A percentile compares a stretch with the other conserved stretches of the same genome.
Conservation (phyloP, 2,113 vertebrate species). For the Benitochromis conjunctus region DNA sequence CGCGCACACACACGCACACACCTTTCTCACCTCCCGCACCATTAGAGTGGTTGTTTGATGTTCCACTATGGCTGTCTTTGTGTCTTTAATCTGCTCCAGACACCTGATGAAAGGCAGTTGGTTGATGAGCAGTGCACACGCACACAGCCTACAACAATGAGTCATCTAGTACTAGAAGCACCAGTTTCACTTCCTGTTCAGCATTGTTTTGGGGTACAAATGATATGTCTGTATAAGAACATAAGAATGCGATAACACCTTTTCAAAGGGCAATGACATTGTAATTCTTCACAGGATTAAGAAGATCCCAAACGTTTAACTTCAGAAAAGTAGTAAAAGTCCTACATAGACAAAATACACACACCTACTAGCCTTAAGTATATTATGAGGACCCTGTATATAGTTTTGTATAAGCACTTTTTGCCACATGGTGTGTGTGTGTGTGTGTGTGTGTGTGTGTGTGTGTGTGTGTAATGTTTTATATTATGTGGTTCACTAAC, state of each 20-base stretch:
- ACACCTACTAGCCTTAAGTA: neutral
- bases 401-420: neutral
- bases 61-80: constrained; percentile 44
- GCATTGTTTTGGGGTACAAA: neutral
- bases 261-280: neutral
- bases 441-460: no score
- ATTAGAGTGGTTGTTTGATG: constrained; percentile 42
- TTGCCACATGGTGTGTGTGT: neutral
- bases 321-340: neutral
- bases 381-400: neutral
- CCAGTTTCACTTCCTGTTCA: neutral
- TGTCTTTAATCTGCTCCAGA: constrained; percentile 28
- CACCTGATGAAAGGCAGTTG: constrained; percentile 39
- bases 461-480: neutral
- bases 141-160: neutral
- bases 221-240: neutral
- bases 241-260: neutral
- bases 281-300: neutral
- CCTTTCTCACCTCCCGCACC: neutral
- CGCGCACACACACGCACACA: no score
- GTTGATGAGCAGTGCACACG: neutral
- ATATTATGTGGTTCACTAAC: neutral
- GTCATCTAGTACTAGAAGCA: neutral
- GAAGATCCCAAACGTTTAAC: neutral
- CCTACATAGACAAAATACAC: neutral